These are phyloP conservation scores for Linnaemya vulpina DNA, from an alignment of 2,888 invertebrate species.

Conservation along the genomic window DNA sequence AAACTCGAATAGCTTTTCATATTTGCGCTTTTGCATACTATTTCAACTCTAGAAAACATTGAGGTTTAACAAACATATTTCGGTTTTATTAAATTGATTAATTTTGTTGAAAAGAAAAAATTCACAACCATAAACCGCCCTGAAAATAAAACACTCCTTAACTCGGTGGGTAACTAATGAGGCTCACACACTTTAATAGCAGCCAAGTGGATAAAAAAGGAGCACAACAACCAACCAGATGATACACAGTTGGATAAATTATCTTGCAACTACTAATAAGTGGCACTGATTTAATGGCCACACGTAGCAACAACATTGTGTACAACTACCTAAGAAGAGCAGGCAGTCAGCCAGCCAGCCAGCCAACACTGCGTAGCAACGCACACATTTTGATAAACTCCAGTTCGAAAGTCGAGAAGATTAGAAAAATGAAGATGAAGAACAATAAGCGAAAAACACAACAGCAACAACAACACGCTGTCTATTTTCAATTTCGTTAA, in stretches of 20 bases:
- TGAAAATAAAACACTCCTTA: slow-evolving; percentile 51
- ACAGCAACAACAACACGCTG: slow-evolving; percentile 72
- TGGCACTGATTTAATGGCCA: slow-evolving; percentile 75
- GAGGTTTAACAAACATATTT: slow-evolving; percentile 26
- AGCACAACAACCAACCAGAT: slow-evolving; percentile 35
- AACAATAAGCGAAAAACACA: slow-evolving; percentile 38
- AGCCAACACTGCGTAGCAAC: slow-evolving; percentile 58
- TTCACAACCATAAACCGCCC: slow-evolving; percentile 25
- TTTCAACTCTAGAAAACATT: slow-evolving; percentile 19
- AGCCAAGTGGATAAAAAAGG: slow-evolving; percentile 9
- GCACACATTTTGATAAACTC: slow-evolving; percentile 53
- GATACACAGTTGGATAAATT: slow-evolving; percentile 66
- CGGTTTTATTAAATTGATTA: slow-evolving; percentile 70
- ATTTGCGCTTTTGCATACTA: not conserved
- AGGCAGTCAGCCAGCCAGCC: slow-evolving; percentile 10
- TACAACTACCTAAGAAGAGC: slow-evolving; percentile 69
- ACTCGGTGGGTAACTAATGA: slow-evolving; percentile 67
- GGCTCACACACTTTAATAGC: slow-evolving; percentile 55
- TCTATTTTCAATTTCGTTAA: slow-evolving; percentile 81
- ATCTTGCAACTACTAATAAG: slow-evolving; percentile 77
- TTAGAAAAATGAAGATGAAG: slow-evolving; percentile 56
- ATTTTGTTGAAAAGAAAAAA: slow-evolving; percentile 40
- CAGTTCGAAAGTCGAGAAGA: slow-evolving; percentile 55
- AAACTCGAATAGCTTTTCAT: slow-evolving; percentile 55
- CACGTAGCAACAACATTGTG: slow-evolving; percentile 77